Conservation (phyloP, 2,888 invertebrate genomes). For the Tetragonula carbonaria region DNA sequence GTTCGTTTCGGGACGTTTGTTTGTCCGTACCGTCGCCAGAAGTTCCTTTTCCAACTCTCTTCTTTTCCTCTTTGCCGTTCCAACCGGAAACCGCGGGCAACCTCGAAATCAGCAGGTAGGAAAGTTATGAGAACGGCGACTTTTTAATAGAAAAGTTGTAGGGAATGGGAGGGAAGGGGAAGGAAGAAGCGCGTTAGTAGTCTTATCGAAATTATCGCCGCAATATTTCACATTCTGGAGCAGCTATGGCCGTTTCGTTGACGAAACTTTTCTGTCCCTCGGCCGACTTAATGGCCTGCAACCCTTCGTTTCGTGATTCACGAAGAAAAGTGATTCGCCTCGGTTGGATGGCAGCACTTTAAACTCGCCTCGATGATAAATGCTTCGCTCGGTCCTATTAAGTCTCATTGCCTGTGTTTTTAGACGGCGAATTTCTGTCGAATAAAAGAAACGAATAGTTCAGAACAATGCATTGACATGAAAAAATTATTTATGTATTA, state of each 20-base stretch:
- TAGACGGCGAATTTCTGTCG: not conserved
- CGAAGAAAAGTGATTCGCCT: not conserved
- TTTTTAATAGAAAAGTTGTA: conserved; percentile 20
- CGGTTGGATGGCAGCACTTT: not conserved
- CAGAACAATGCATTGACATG: no score
- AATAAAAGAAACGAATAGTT: not conserved
- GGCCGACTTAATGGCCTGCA: conserved; percentile 13
- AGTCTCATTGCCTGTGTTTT: not conserved
- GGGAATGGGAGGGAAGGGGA: no score
- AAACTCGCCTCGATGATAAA: not conserved
- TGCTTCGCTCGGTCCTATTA: not conserved
- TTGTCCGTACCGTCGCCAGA: not conserved
- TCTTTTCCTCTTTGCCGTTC: not conserved
- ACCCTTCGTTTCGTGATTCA: not conserved
- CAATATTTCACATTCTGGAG: conserved; percentile 28
- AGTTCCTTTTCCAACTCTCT: not conserved
- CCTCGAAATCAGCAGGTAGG: conserved; percentile 16
- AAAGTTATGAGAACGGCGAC: conserved; percentile 20
- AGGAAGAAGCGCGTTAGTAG: not conserved
- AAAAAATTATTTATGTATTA: no score
- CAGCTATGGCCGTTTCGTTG: conserved; percentile 1
- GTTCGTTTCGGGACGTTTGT: not conserved
- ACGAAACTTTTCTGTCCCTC: conserved; percentile 6
- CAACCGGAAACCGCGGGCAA: not conserved
- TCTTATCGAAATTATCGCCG: conserved; percentile 41